phyloP scores from a whole-genome alignment of 2,797 vertebrate species.

The Garrulus glandarius region DNA sequence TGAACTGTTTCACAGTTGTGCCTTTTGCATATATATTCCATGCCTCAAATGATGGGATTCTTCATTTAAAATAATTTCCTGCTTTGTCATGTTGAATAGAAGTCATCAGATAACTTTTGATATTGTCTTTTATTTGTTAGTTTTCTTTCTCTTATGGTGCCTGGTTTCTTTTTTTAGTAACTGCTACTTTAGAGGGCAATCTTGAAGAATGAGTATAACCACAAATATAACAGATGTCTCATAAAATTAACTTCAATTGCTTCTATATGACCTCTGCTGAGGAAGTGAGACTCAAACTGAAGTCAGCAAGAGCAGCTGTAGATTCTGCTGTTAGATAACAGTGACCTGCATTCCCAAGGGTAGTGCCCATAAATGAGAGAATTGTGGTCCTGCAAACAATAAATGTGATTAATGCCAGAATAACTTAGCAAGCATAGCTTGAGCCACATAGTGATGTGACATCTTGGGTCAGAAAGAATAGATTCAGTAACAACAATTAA shows the following conservation, averaged over 20 bases:
- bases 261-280: conserved; percentile 73
- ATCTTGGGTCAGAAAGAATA: conserved; percentile 62
- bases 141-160: neutral
- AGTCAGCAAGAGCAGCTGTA: conserved; percentile 71
- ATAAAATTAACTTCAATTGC: conserved; percentile 76
- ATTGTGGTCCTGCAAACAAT: conserved; percentile 63
- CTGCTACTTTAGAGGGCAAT: conserved; percentile 63
- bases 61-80: neutral
- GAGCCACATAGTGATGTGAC: conserved; percentile 57
- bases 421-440: conserved; percentile 70
- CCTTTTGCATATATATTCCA: neutral
- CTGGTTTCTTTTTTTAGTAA: conserved; percentile 52
- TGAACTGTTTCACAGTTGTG: neutral
- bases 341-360: conserved; percentile 73
- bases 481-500: conserved; percentile 36
- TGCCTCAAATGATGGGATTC: neutral
- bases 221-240: conserved; percentile 75
- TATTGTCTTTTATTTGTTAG: neutral
- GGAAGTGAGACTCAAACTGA: conserved; percentile 67
- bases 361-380: conserved; percentile 57
- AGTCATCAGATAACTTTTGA: neutral
- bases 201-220: conserved; percentile 67
- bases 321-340: conserved; percentile 64
- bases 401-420: conserved; percentile 75
- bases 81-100: neutral